Conservation (phyloP, 1,140 invertebrate species). For the Sarcophaga bullata region DNA sequence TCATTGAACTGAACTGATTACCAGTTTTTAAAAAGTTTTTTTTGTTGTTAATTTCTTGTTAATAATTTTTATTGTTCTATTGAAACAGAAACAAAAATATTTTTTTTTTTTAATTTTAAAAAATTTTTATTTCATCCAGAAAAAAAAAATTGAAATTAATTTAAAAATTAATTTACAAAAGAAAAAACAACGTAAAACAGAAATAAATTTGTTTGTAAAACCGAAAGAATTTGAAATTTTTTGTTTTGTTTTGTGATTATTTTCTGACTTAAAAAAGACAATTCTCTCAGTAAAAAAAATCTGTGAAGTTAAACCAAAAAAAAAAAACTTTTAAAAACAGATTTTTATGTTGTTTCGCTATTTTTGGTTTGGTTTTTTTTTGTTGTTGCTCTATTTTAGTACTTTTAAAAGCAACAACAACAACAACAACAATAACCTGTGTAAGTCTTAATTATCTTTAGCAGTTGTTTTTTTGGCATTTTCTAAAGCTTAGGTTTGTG, state of each 20-base stretch:
- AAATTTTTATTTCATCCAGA: neutral
- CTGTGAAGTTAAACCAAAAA: too few species aligned
- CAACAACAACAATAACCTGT: too few species aligned
- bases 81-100: neutral
- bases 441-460: too few species aligned
- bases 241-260: neutral
- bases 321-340: neutral
- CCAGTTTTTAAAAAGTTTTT: neutral
- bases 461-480: too few species aligned
- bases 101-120: neutral
- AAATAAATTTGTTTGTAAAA: too few species aligned
- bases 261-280: neutral
- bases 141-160: too few species aligned
- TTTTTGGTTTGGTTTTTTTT: neutral
- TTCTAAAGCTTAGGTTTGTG: too few species aligned
- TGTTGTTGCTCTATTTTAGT: neutral
- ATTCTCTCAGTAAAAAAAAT: too few species aligned
- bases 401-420: too few species aligned
- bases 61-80: neutral
- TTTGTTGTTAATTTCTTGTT: neutral
- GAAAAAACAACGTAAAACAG: too few species aligned
- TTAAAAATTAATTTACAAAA: too few species aligned
- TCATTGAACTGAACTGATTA: slow-evolving; percentile 19
- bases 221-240: too few species aligned
- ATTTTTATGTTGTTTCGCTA: neutral